Conservation (phyloP, 2,888 invertebrate genomes). For the Oasisia sp. region DNA sequence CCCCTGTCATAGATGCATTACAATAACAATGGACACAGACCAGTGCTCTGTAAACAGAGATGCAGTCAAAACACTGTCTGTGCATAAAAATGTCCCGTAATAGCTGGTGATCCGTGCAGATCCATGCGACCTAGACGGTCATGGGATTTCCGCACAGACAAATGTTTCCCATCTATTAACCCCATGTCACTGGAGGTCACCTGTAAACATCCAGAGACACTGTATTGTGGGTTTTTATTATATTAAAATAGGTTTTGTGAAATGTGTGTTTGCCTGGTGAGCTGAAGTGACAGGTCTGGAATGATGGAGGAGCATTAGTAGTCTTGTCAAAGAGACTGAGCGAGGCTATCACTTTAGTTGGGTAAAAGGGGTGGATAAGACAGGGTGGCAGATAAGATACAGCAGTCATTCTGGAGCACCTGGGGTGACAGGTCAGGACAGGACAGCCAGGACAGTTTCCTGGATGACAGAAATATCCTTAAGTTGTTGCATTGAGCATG, state of each 20-base stretch:
- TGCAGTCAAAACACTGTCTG: conserved; percentile 5
- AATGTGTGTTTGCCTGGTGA: not conserved
- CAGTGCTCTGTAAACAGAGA: not conserved
- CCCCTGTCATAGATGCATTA: not conserved
- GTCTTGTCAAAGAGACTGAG: not conserved
- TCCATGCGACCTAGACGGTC: not conserved
- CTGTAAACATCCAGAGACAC: no score
- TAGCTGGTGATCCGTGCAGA: not conserved
- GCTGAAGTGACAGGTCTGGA: not conserved
- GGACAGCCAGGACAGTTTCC: not conserved
- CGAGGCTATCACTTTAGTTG: not conserved
- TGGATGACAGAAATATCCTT: not conserved
- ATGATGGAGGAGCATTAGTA: not conserved
- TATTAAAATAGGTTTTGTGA: not conserved
- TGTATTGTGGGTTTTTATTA: not conserved
- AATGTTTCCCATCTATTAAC: not conserved
- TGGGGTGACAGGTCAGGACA: not conserved
- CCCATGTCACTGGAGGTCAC: no score
- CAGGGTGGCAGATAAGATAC: not conserved
- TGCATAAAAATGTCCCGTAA: conserved; percentile 4
- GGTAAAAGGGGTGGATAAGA: not conserved
- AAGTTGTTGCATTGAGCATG: not conserved
- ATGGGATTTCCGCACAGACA: not conserved
- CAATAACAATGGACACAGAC: conserved; percentile 1
- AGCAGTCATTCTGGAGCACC: not conserved